A percentile compares a stretch with the other conserved stretches of the same genome.
Evolutionary conservation across 2,888 invertebrate species (phyloP).

Genomic region (Hartigia nigra): DNA sequence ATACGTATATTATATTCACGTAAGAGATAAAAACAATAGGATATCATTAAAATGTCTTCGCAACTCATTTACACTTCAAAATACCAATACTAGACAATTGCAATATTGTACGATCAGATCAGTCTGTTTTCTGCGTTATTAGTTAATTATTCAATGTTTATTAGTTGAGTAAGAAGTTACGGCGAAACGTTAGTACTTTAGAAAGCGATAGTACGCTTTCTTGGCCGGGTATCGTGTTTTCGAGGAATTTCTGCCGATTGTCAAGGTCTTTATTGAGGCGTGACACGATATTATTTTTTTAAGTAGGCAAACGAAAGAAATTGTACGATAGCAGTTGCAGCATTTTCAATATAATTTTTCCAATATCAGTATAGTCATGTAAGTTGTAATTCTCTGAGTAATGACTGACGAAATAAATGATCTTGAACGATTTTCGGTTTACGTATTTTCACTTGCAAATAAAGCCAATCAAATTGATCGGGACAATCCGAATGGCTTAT

Average conservation of each 20-base stretch:
- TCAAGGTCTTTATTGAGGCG: not conserved
- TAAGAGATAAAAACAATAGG: too few relatives aligned
- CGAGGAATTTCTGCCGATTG: not conserved
- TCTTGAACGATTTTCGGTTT: not conserved
- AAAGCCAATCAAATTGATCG: not conserved
- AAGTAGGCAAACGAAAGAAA: not conserved
- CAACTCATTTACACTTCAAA: too few relatives aligned
- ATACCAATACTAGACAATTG: too few relatives aligned
- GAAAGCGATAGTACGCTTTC: not conserved
- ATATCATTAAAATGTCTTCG: too few relatives aligned
- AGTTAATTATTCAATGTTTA: not conserved
- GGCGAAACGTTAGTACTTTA: not conserved
- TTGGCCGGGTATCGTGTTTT: not conserved
- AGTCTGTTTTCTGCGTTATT: not conserved
- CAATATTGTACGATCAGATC: too few relatives aligned
- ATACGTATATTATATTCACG: too few relatives aligned
- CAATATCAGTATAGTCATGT: not conserved
- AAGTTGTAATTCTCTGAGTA: not conserved
- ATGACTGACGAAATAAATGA: not conserved
- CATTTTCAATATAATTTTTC: not conserved
- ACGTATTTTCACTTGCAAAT: not conserved
- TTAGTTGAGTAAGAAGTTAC: conserved; percentile 7
- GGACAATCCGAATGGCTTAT: not conserved
- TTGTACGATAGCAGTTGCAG: not conserved
- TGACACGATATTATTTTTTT: not conserved